These are phyloP conservation scores for Leptinotarsa juncta DNA, from an alignment of 2,888 invertebrate genomes.

Conservation along the genomic window DNA sequence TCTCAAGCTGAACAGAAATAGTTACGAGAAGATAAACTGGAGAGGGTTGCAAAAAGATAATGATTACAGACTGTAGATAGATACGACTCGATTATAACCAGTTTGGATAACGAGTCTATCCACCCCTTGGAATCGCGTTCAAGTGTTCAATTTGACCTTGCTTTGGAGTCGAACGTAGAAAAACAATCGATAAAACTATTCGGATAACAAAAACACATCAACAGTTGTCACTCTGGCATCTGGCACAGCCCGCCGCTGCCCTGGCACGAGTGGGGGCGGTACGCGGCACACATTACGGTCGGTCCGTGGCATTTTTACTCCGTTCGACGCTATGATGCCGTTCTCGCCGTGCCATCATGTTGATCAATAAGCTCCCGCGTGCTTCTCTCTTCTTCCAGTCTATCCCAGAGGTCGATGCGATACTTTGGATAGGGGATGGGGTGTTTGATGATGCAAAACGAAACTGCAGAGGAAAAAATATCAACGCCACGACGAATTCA, in stretches of 20 bases:
- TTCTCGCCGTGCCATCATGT: conserved; percentile 20
- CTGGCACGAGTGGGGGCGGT: neutral
- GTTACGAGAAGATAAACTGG: too few relatives aligned
- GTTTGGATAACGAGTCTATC: too few relatives aligned
- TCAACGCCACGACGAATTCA: neutral
- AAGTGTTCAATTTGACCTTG: too few relatives aligned
- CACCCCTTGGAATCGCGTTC: too few relatives aligned
- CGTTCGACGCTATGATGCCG: conserved; percentile 7
- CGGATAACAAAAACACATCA: too few relatives aligned
- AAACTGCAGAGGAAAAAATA: neutral
- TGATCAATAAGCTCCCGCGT: conserved; percentile 31
- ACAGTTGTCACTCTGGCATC: neutral
- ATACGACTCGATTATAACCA: too few relatives aligned
- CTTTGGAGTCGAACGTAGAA: too few relatives aligned
- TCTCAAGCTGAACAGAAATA: too few relatives aligned
- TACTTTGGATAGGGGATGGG: conserved; percentile 18
- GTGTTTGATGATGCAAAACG: conserved; percentile 21
- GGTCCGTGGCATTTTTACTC: conserved; percentile 29
- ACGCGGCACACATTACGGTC: conserved; percentile 7
- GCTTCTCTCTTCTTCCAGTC: conserved; percentile 12
- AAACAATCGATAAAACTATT: too few relatives aligned
- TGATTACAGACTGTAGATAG: too few relatives aligned
- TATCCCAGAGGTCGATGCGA: conserved; percentile 2
- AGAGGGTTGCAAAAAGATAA: too few relatives aligned
- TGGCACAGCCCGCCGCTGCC: neutral